phyloP scores from a whole-genome alignment of 2,797 vertebrate species.

The Phylloscopus collybita region DNA sequence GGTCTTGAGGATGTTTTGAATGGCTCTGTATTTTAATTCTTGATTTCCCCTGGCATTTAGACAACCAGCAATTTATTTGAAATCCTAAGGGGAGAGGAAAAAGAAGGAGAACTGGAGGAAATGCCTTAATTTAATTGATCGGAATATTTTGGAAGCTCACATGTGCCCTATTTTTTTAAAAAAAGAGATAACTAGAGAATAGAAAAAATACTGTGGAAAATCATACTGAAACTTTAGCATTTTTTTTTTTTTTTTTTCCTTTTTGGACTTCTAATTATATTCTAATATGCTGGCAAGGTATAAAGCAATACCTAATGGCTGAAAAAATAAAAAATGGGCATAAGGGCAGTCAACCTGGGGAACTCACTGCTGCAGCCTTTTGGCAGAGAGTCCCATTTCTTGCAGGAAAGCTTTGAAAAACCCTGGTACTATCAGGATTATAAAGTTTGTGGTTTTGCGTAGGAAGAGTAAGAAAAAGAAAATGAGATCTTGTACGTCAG shows the following conservation, averaged over 20 bases:
- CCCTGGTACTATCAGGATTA: background rate
- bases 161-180: background rate
- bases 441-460: background rate
- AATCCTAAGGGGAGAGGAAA: constrained; percentile 13
- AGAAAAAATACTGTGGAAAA: background rate
- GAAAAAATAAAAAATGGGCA: background rate
- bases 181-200: background rate
- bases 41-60: constrained; percentile 61
- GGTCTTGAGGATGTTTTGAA: constrained; percentile 61
- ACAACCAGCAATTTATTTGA: constrained; percentile 56
- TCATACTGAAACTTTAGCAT: background rate
- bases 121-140: constrained; percentile 40
- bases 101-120: constrained; percentile 29
- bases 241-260: background rate
- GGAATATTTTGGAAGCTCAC: constrained; percentile 1
- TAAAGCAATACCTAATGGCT: background rate
- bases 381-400: background rate
- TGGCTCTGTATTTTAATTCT: constrained; percentile 68
- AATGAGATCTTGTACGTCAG: constrained; percentile 16
- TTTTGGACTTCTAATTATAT: background rate
- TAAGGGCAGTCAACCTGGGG: background rate
- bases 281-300: background rate
- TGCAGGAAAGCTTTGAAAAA: background rate
- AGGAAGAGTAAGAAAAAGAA: constrained; percentile 22
- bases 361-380: background rate